Evolutionary conservation across 2,113 vertebrate genomes (phyloP).

Genomic region (Vanacampus margaritifer): DNA sequence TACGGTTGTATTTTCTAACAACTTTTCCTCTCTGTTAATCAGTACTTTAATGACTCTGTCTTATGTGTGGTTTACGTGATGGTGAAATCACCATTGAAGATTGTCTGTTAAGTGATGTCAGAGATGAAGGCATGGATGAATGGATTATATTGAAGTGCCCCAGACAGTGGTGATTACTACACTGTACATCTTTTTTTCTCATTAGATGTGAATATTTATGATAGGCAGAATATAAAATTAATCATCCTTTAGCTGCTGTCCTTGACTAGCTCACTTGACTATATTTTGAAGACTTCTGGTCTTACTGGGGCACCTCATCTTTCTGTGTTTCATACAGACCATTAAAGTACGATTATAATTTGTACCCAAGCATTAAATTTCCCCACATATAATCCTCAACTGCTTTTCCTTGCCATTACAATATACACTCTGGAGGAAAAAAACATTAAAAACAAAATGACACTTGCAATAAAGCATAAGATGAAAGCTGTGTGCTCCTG

Average conservation of each 20-base stretch:
- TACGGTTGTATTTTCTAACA: not conserved
- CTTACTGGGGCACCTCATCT: constrained; percentile 14
- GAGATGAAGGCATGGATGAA: not conserved
- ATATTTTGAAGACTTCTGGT: constrained; percentile 8
- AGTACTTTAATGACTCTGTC: not conserved
- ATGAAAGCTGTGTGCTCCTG: not conserved
- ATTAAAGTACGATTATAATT: constrained; percentile 24
- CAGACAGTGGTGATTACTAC: constrained; percentile 7
- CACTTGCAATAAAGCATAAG: constrained; percentile 35
- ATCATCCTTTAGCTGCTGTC: constrained; percentile 16
- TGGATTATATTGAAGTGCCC: not conserved
- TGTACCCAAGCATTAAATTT: constrained; percentile 17
- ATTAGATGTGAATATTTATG: constrained; percentile 41
- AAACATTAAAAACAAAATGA: constrained; percentile 15
- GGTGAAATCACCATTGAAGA: not conserved
- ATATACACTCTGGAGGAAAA: not conserved
- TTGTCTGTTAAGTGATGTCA: not conserved
- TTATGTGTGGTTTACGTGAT: not conserved
- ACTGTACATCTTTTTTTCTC: constrained; percentile 2
- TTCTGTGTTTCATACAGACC: constrained; percentile 23
- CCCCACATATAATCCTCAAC: constrained; percentile 11
- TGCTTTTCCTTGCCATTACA: constrained; percentile 16
- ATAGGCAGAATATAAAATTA: constrained; percentile 40
- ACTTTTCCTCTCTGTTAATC: not conserved
- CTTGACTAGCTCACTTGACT: constrained; percentile 32